Evolutionary conservation across 2,888 invertebrate genomes (phyloP), one percentile per base, ranked within the genome.

Genomic region (Erpobdella octoculata): DNA sequence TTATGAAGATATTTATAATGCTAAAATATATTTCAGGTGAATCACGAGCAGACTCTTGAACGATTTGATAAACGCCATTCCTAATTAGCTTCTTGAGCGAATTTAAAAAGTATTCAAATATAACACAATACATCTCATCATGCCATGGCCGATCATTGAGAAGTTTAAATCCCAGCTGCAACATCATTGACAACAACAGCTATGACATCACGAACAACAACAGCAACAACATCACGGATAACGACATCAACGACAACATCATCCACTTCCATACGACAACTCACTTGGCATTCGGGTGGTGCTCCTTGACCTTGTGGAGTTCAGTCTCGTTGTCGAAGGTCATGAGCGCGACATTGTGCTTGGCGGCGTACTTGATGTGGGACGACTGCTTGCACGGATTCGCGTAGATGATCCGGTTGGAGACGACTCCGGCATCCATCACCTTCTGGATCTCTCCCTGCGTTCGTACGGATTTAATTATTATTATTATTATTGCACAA

Each of bases 281-380:
- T 86, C 82, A 91, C 91, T 89, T 89, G 18, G 94, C 92, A 67
- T 87, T 85, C 59, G 93, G 92, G 86, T 89, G 90, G 74, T 89
- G 83, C 78, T 88, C 87, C 82, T 91, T 91, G 79, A 95, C 88
- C 86, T 96, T 96, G 82, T 90, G 87, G 74, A 96, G 87, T 84
- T 96, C 96, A 71, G 88, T 88, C 84, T 92, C 92, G 78, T 91
- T 94, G 86, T 96, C 96, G 82, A 93, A 94, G 33, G 94, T 95
- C 89, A 94, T 92, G 73, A 88, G 87, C 78, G 87, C 86, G 37
- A 96, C 90, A 25, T 90, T 88, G 37, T 87, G 86, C 66, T 88
- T 86, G 28, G 88, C 87, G 68, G 95, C 92, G 85, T 90, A 89
- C 65, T 89, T 88, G 81, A 96, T 89, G 84, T 93, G 93, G 64